phyloP scores from a whole-genome alignment of 2,888 invertebrate species.

The Euclidia mi region DNA sequence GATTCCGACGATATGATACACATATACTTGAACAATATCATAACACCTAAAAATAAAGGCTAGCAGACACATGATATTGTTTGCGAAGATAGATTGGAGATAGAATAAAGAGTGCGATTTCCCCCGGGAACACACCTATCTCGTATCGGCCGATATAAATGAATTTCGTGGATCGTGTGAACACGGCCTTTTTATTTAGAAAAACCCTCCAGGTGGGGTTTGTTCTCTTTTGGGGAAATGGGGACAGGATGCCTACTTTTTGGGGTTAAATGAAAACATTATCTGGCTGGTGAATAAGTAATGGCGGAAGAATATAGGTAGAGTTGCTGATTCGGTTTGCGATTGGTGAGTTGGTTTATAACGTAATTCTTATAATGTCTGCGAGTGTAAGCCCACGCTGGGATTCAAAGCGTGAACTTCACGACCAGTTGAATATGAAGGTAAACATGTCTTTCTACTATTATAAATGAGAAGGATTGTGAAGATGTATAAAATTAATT shows the following conservation, averaged over 20 bases:
- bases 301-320: no score
- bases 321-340: no score
- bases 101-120: slow-evolving; percentile 59
- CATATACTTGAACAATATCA: background rate
- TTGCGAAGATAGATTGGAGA: slow-evolving; percentile 63
- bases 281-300: no score
- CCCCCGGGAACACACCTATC: slow-evolving; percentile 53
- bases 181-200: slow-evolving; percentile 50
- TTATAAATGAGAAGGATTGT: no score
- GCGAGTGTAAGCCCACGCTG: no score
- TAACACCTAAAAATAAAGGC: slow-evolving; percentile 40
- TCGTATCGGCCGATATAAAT: slow-evolving; percentile 42
- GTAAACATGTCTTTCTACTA: no score
- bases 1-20: no score
- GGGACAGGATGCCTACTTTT: background rate
- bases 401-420: no score
- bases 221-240: slow-evolving; percentile 12
- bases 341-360: no score
- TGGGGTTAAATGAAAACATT: background rate
- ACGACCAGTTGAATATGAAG: no score
- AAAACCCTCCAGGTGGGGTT: slow-evolving; percentile 31
- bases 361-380: no score
- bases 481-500: no score
- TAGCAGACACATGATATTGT: slow-evolving; percentile 56
- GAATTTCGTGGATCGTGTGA: slow-evolving; percentile 53